Evolutionary conservation across 2,888 invertebrate genomes (phyloP), one percentile per base, ranked within the genome.

Genomic region (Hirtodrosophila alboralis): DNA sequence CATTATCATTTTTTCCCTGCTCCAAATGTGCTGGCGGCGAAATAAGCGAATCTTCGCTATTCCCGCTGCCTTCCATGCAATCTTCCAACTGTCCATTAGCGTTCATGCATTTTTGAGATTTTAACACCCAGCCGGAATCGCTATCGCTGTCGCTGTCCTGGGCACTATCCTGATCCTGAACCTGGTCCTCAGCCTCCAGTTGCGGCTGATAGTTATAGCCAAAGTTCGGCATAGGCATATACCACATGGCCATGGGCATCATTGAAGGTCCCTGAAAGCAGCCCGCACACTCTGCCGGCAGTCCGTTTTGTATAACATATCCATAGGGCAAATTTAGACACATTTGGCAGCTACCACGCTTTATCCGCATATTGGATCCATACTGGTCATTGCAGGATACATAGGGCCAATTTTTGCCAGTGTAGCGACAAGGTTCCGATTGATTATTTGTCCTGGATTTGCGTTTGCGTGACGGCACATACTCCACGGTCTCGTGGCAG

Each of bases 401-500:
- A 36, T 77, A 88, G 1, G 88, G 88, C 81, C 80, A 89, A 18
- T 8, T 31, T 14, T 58, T 70, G 18, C 18, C 14, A 58, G 18
- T 45, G 12, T 75, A 64, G 4, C 40, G 49, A 9, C 83, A 79
- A 2, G 9, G 58, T 0, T 5, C 9, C 2, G 31, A 4, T 4
- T 53, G 54, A 5, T 52, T 26, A 5, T 6, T 18, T 4, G 5
- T n/a, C 7, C 12, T 67, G 1, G 13, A 28, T 21, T 44, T 63
- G 38, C 43, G 71, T 3, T 48, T 34, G 0, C 57, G 58, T 3
- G 71, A 57, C 3, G 89, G 87, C 26, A 79, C 52, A 64, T 88
- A 89, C 36, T 84, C 79, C 1, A 89, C 37, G 4, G 72, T 64
- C 47, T 87, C 76, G 1, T 53, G 65, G 28, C 89, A 89, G 1